These are phyloP conservation scores for Butorides virescens DNA, from an alignment of 2,113 vertebrate species.

Conservation along the genomic window DNA sequence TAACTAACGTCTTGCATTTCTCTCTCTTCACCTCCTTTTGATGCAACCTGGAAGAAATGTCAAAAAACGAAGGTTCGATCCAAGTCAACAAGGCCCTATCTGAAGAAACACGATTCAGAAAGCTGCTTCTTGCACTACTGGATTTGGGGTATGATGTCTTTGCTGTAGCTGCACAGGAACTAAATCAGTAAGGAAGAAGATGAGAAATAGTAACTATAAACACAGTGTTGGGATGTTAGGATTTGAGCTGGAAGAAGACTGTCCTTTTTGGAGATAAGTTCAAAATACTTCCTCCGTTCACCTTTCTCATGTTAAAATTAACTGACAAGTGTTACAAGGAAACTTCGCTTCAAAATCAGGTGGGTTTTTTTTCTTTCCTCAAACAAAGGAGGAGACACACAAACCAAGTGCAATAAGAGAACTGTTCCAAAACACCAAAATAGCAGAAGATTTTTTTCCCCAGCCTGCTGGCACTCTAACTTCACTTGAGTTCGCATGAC, in stretches of 20 bases:
- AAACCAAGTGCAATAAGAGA: constrained; percentile 80
- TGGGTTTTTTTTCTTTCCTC: constrained; percentile 63
- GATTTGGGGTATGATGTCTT: constrained; percentile 77
- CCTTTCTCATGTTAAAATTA: constrained; percentile 51
- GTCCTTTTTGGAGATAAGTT: constrained; percentile 66
- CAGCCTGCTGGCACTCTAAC: constrained; percentile 68
- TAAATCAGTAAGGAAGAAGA: constrained; percentile 40
- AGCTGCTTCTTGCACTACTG: constrained; percentile 58
- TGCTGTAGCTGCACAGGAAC: constrained; percentile 75
- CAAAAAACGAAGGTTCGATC: constrained; percentile 96
- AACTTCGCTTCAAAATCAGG: constrained; percentile 48
- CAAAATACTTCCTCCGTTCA: constrained; percentile 61
- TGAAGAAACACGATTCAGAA: constrained; percentile 73
- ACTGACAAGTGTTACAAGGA: constrained; percentile 38
- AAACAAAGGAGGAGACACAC: constrained; percentile 65
- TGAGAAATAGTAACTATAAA: constrained; percentile 17
- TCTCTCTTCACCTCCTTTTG: constrained; percentile 67
- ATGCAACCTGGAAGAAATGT: constrained; percentile 90
- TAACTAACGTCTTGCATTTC: constrained; percentile 71
- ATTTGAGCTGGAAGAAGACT: constrained; percentile 44
- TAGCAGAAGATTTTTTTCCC: constrained; percentile 54
- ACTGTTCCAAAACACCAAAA: constrained; percentile 60
- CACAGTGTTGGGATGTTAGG: not conserved
- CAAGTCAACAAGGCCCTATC: constrained; percentile 90
- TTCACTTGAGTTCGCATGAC: constrained; percentile 77